Evolutionary conservation across 2,797 vertebrate species (phyloP).

Genomic region (Dallia pectoralis): DNA sequence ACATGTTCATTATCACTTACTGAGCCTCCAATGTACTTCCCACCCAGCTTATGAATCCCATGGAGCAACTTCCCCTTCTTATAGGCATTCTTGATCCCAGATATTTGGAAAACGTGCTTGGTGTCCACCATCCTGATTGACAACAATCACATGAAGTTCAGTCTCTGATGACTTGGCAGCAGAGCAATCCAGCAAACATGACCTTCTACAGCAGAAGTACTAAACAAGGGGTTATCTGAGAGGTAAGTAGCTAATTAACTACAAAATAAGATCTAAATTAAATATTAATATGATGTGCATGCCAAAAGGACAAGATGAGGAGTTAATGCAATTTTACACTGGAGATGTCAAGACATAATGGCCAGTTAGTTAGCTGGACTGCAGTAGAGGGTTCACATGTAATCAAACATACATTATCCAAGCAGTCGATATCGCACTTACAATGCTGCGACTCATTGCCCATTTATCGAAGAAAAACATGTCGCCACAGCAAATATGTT

Average conservation of each 20-base stretch:
- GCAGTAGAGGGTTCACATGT: not conserved
- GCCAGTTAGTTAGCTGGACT: too few species aligned
- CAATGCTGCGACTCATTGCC: too few species aligned
- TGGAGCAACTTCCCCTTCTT: constrained; percentile 65
- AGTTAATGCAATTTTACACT: not conserved
- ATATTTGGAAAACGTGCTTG: constrained; percentile 61
- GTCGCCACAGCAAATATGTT: too few species aligned
- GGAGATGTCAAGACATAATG: not conserved
- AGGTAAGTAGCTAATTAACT: too few species aligned
- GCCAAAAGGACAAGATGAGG: not conserved
- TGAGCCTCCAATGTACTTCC: constrained; percentile 72
- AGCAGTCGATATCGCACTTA: too few species aligned
- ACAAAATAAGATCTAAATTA: not conserved
- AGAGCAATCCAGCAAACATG: not conserved
- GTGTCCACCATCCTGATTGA: constrained; percentile 58
- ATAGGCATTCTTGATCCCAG: constrained; percentile 63
- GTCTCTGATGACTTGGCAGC: not conserved
- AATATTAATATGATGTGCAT: not conserved
- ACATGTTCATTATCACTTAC: constrained; percentile 55
- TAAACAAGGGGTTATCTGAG: not conserved
- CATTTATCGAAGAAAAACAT: too few species aligned
- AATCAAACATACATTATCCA: too few species aligned
- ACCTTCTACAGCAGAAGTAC: not conserved
- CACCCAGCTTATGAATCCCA: constrained; percentile 66
- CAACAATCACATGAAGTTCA: not conserved